Conservation (phyloP, 2,797 vertebrate species). For the Lepilemur septentrionalis region DNA sequence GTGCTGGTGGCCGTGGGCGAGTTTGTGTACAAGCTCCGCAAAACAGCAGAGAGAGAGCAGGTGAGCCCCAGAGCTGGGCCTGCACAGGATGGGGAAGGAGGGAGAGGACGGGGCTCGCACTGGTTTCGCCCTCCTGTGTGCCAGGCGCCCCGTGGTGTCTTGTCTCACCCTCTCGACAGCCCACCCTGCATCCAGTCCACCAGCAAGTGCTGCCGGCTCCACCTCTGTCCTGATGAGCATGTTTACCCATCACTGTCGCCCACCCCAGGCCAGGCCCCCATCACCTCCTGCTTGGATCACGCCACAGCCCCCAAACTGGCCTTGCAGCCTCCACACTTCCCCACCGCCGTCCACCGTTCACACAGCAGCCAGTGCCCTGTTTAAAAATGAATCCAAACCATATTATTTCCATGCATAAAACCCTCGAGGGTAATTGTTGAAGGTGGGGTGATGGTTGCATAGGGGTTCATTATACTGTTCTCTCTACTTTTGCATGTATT, state of each 20-base stretch:
- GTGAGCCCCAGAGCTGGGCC: constrained; percentile 79
- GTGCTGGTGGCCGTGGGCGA: constrained; percentile 98
- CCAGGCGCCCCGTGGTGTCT: background rate
- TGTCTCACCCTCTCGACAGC: background rate
- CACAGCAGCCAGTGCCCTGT: background rate
- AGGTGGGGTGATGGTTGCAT: constrained; percentile 18
- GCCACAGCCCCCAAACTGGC: background rate
- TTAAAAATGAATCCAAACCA: constrained; percentile 18
- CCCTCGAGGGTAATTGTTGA: constrained; percentile 42
- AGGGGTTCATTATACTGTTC: constrained; percentile 59
- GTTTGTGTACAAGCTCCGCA: constrained; percentile 97
- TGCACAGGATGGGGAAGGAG: accelerated
- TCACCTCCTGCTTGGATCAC: background rate
- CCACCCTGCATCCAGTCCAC: background rate
- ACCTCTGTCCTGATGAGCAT: background rate
- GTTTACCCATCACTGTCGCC: background rate
- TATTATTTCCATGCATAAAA: background rate
- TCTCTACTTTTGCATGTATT: constrained; percentile 41
- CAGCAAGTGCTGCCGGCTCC: background rate
- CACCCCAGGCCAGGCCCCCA: background rate
- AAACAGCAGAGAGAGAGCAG: constrained; percentile 96
- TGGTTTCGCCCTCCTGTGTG: background rate
- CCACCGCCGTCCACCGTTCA: background rate
- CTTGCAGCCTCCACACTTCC: background rate
- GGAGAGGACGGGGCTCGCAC: accelerated